Percentiles rank a stretch among this genome's conserved stretches.
These are phyloP conservation scores for Setipinna tenuifilis DNA, from an alignment of 2,797 vertebrate genomes.

Conservation along the genomic window DNA sequence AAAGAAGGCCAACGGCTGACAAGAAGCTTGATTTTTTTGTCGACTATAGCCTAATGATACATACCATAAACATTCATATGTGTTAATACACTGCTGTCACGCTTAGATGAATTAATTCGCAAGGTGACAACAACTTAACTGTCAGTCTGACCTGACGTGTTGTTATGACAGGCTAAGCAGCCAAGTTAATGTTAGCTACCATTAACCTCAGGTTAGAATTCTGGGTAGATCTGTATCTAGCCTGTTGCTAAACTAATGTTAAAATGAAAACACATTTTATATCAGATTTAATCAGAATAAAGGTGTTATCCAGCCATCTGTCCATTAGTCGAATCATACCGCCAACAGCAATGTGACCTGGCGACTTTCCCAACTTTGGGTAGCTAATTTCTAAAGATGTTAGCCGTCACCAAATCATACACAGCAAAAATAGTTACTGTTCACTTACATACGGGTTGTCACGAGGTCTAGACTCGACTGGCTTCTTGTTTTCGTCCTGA, in stretches of 20 bases:
- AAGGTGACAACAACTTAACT: too few species aligned
- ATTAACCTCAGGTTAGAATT: background rate
- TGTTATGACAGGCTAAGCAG: background rate
- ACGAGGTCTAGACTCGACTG: constrained; percentile 33
- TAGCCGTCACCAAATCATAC: background rate
- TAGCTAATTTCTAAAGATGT: background rate
- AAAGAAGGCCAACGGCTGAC: too few species aligned
- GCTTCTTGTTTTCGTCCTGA: constrained; percentile 61
- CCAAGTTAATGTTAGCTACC: background rate
- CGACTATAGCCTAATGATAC: too few species aligned
- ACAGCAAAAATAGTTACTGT: background rate
- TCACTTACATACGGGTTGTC: too few species aligned
- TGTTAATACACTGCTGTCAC: too few species aligned
- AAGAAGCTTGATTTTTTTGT: too few species aligned
- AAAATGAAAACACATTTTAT: background rate
- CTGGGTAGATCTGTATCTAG: background rate
- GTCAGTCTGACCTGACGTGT: background rate
- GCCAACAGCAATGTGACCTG: background rate
- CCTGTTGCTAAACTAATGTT: background rate
- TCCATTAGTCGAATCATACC: background rate
- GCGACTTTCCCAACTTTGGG: background rate
- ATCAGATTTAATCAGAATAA: background rate
- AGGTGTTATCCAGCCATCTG: background rate
- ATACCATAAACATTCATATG: too few species aligned
- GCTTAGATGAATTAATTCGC: too few species aligned